A percentile compares a stretch with the other conserved stretches of the same genome.
phyloP scores from a whole-genome alignment of 1,140 invertebrate species.

The Heliconius hermathena region DNA sequence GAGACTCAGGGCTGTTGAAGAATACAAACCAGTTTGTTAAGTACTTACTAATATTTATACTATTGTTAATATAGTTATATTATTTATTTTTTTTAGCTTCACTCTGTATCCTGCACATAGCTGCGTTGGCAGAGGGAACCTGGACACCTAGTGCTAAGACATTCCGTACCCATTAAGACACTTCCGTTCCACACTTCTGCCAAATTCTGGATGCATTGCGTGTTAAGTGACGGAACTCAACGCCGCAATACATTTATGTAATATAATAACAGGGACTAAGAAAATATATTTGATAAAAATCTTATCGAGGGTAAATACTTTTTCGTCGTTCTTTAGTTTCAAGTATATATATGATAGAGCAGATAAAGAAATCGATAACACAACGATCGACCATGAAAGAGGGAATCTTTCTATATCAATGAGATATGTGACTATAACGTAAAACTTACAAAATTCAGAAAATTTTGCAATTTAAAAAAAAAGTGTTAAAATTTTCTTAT shows the following conservation, averaged over 20 bases:
- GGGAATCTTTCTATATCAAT: not conserved
- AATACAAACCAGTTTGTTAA: not conserved
- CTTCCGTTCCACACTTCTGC: no score
- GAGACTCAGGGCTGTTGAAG: not conserved
- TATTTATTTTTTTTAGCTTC: not conserved
- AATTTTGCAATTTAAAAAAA: not conserved
- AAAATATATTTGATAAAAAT: no score
- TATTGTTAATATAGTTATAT: no score
- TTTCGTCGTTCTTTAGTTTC: not conserved
- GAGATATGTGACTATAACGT: not conserved
- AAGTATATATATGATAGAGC: not conserved
- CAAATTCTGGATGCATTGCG: no score
- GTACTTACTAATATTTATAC: no score
- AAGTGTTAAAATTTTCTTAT: not conserved
- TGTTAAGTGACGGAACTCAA: no score
- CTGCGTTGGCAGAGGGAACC: not conserved
- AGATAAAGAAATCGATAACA: conserved; percentile 9
- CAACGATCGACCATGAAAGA: not conserved
- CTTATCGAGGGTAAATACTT: no score
- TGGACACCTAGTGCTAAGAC: not conserved
- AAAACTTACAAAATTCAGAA: not conserved
- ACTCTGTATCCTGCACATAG: no score
- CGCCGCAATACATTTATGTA: no score
- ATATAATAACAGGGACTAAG: no score
- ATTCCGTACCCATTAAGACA: not conserved